These are phyloP conservation scores for Tachina fera DNA, from an alignment of 2,888 invertebrate species.

Conservation along the genomic window DNA sequence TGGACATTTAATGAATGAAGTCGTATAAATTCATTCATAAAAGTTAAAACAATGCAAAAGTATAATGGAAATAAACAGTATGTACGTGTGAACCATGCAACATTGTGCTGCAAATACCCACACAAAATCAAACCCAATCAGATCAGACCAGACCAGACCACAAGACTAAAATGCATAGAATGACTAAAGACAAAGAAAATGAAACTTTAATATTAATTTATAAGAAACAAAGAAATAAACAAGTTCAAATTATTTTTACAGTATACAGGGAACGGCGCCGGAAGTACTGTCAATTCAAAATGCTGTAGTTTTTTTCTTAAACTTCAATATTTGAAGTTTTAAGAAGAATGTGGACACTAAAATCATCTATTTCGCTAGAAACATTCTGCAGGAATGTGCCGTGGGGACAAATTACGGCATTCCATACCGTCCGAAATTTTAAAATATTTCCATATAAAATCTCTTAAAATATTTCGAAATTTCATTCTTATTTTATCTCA, in stretches of 20 bases:
- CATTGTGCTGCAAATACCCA: constrained; percentile 35
- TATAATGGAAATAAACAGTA: constrained; percentile 1
- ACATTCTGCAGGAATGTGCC: no score
- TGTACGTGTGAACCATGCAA: constrained; percentile 42
- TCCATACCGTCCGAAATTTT: no score
- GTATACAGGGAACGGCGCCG: not conserved
- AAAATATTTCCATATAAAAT: no score
- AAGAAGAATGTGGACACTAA: no score
- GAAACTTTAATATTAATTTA: not conserved
- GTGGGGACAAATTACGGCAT: no score
- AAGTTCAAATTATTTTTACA: not conserved
- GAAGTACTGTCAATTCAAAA: no score
- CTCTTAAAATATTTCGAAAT: no score
- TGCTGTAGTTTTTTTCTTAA: no score
- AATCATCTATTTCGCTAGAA: no score
- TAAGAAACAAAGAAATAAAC: constrained; percentile 15
- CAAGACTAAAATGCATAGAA: constrained; percentile 43
- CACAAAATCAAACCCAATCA: constrained; percentile 11
- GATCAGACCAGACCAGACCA: constrained; percentile 35
- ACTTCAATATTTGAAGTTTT: no score
- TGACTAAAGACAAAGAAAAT: constrained; percentile 22
- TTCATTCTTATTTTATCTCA: no score
- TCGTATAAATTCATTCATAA: constrained; percentile 75
- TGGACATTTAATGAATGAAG: constrained; percentile 68
- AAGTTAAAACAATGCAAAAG: constrained; percentile 46